These are phyloP conservation scores for Drosophila nigritarsus DNA, from an alignment of 2,888 invertebrate species.

Conservation along the genomic window DNA sequence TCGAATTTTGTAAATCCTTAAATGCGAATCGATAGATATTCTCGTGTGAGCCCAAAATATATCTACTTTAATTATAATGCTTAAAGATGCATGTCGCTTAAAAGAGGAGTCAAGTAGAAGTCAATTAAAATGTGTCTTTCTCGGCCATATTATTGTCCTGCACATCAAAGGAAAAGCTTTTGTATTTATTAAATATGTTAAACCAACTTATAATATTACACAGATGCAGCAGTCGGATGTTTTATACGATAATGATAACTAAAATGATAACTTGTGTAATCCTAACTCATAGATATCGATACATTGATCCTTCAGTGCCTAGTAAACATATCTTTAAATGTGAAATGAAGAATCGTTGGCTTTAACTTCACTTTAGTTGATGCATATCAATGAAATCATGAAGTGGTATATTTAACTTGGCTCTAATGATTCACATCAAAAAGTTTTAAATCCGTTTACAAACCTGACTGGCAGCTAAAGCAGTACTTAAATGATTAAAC, in stretches of 20 bases:
- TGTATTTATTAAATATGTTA: neutral
- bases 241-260: neutral
- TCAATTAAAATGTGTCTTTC: neutral
- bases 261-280: too few relatives aligned
- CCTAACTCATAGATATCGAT: too few relatives aligned
- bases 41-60: neutral
- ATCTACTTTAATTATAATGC: neutral
- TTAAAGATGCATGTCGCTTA: rapidly evolving
- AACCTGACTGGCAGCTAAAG: neutral
- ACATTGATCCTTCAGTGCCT: neutral
- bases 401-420: neutral
- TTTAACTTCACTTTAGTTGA: neutral
- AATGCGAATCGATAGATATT: neutral
- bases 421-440: neutral
- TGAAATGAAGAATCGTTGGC: neutral
- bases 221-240: neutral
- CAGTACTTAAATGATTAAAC: neutral
- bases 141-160: neutral
- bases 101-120: neutral
- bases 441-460: neutral
- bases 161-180: neutral
- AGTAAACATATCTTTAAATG: too few relatives aligned
- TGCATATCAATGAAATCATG: neutral
- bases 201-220: neutral
- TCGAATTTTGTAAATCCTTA: neutral